A percentile compares a stretch with the other conserved stretches of the same genome.
phyloP scores from a whole-genome alignment of 2,888 invertebrate genomes.

The Fabriciana adippe region DNA sequence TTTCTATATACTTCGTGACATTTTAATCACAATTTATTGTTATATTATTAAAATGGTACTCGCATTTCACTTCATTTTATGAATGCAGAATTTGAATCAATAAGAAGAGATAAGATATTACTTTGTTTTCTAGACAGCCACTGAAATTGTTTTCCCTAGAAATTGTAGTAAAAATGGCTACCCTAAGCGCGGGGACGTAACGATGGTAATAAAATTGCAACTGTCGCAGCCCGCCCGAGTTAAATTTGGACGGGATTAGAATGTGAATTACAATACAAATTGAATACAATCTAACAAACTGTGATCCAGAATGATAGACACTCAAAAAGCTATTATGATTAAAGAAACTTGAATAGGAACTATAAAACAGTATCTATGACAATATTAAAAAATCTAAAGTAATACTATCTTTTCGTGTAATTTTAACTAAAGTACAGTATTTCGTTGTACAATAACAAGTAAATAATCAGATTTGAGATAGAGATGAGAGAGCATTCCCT shows the following conservation, averaged over 20 bases:
- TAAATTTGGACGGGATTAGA: slow-evolving; percentile 21
- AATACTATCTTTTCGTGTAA: too few relatives aligned
- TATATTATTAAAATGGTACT: too few relatives aligned
- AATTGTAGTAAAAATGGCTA: slow-evolving; percentile 3
- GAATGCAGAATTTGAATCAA: too few relatives aligned
- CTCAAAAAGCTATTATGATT: not conserved
- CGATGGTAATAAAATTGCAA: slow-evolving; percentile 36
- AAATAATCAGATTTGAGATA: too few relatives aligned
- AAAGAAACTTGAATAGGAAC: not conserved
- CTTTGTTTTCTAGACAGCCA: not conserved
- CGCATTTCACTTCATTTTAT: too few relatives aligned
- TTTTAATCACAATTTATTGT: too few relatives aligned
- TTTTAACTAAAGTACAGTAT: too few relatives aligned
- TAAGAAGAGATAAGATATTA: not conserved
- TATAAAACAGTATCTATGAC: not conserved
- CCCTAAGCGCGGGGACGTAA: slow-evolving; percentile 19
- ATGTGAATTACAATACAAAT: slow-evolving; percentile 21
- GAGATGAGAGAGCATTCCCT: too few relatives aligned
- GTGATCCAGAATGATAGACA: slow-evolving; percentile 1
- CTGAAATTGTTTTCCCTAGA: not conserved
- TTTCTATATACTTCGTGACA: too few relatives aligned
- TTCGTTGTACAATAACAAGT: too few relatives aligned
- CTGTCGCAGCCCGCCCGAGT: slow-evolving; percentile 21
- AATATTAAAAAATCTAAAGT: too few relatives aligned
- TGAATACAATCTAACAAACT: slow-evolving; percentile 9